Base-by-base conservation (phyloP, 2,113 vertebrate species). In the Plectropomus leopardus region DNA sequence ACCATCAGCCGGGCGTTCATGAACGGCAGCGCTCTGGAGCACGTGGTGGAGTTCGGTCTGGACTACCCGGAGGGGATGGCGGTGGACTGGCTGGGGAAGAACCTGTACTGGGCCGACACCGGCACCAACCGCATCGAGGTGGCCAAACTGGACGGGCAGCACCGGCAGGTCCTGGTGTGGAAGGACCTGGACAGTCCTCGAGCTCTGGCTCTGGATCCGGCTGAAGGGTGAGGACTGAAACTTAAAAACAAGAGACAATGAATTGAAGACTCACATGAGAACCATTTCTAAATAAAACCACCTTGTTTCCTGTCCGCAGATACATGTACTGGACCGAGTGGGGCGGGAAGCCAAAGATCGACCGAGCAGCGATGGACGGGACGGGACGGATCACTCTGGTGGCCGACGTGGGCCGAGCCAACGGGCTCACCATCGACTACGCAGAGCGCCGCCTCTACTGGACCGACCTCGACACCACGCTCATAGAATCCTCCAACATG, bases 241-340 rank as follows among this genome's bases (percentile, higher is more conserved):
- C 17, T 19, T 14, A 21, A n/a, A 36, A 32, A 23, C n/a, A 53
- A 5, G 50, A 55, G 26, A 8, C 26, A 26, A 40, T 10, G 7
- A 2, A 40, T 40, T 10, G 11, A 23, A 19, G 8, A 24, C 23
- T 13, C 23, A 16, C 9, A 40, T 16, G 7, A 28, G 17, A 23
- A 34, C 57, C 17, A 19, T 7, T 40, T 2, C 9, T 47, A 11
- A 55, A 40, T 40, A 1, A 40, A 40, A 40, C 36, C 36, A 40
- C 9, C 13, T 9, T 40, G 1, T 19, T 5, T 50, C 10, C 28
- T 72, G 23, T 78, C 51, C 19, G 0, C 83, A 95, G 98, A 40
- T 99, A 98, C 91, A 99, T 99, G 97, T 99, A 99, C 91, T 99
- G 98, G 98, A 98, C 98, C 0, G 98, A 99, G 76, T 99, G 98